Percentiles rank a stretch among this genome's conserved stretches.
These are phyloP conservation scores for Arion vulgaris DNA, from an alignment of 1,140 invertebrate species.

Conservation along the genomic window DNA sequence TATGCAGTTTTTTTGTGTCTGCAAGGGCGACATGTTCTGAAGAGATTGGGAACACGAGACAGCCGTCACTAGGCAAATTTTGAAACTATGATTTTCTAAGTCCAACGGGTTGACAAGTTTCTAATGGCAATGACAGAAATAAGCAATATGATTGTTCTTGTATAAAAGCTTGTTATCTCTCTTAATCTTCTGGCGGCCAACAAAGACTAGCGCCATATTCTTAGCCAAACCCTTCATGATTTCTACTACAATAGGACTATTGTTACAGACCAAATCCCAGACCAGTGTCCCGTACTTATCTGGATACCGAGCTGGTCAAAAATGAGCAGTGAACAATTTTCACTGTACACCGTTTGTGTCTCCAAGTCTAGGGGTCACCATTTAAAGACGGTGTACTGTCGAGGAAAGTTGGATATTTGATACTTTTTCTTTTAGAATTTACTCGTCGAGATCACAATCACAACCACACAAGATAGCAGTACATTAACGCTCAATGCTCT, in stretches of 20 bases:
- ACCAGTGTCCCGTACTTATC: not conserved
- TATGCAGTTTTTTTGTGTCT: too few species aligned
- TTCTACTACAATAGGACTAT: not conserved
- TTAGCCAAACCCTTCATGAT: not conserved
- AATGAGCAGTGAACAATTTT: conserved; percentile 13
- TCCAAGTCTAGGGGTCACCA: not conserved
- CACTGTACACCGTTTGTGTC: not conserved
- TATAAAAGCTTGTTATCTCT: not conserved
- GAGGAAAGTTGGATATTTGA: not conserved
- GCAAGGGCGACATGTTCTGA: too few species aligned
- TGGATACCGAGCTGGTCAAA: not conserved
- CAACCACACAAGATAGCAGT: not conserved
- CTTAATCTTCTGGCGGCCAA: conserved; percentile 4
- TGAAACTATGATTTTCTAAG: too few species aligned
- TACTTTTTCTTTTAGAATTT: not conserved
- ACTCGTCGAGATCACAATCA: not conserved
- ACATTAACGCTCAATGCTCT: too few species aligned
- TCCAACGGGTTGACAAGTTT: not conserved
- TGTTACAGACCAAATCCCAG: not conserved
- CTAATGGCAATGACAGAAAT: not conserved
- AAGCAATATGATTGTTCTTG: not conserved
- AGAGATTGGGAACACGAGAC: too few species aligned
- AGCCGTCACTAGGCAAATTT: too few species aligned
- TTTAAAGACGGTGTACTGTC: not conserved
- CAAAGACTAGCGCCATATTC: not conserved